Conservation (phyloP, 2,888 invertebrate species). For the Parnassius orleans region DNA sequence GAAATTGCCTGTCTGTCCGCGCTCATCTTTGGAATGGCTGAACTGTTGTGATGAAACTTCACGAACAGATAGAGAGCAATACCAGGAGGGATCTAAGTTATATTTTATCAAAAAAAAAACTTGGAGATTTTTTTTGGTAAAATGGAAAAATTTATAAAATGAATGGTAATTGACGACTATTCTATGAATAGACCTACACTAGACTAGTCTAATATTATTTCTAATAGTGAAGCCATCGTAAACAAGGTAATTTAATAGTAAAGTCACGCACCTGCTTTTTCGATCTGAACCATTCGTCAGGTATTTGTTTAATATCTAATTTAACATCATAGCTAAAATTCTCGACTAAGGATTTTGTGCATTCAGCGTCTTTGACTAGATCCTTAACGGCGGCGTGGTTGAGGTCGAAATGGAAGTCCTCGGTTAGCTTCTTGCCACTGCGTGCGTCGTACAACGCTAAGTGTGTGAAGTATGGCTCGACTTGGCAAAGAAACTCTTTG, state of each 20-base stretch:
- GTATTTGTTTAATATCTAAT: conserved; percentile 85
- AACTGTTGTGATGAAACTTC: too few species aligned
- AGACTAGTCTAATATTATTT: too few species aligned
- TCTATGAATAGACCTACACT: too few species aligned
- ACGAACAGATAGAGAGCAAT: too few species aligned
- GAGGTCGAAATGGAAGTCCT: conserved; percentile 95
- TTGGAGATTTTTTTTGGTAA: too few species aligned
- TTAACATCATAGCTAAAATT: conserved; percentile 79
- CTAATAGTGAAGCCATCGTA: neutral
- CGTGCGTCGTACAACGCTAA: conserved; percentile 95
- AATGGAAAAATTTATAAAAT: too few species aligned
- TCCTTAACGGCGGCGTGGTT: conserved; percentile 87
- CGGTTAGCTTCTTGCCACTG: conserved; percentile 92
- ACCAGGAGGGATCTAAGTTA: too few species aligned
- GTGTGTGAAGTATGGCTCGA: conserved; percentile 96
- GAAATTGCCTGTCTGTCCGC: too few species aligned
- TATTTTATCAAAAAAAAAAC: too few species aligned
- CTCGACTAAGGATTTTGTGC: conserved; percentile 74
- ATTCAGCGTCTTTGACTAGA: conserved; percentile 73
- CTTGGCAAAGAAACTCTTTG: conserved; percentile 88
- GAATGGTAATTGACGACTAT: too few species aligned
- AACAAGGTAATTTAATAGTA: neutral
- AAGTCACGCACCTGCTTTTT: conserved; percentile 78
- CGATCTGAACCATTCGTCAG: conserved; percentile 87
- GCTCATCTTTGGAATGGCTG: too few species aligned